A percentile compares a stretch with the other conserved stretches of the same genome.
phyloP scores from a whole-genome alignment of 1,140 invertebrate species.

The Teleopsis dalmanni region DNA sequence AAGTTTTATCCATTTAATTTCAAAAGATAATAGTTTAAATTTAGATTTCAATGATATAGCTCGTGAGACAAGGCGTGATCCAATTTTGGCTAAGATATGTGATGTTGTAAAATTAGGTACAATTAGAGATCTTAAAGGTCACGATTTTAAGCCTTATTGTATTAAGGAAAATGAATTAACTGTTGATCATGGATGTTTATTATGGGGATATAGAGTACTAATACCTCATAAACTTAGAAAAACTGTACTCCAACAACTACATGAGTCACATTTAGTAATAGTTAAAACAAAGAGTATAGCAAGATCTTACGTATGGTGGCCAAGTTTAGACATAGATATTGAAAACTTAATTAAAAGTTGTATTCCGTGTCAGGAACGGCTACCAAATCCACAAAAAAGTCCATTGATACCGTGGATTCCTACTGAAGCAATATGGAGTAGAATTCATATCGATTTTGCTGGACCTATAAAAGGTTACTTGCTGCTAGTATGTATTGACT shows the following conservation, averaged over 20 bases:
- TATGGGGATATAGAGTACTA: too few species aligned
- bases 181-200: too few species aligned
- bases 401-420: slow-evolving; percentile 1
- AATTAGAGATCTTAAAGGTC: too few species aligned
- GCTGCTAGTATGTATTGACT: too few species aligned
- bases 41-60: not conserved
- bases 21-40: not conserved
- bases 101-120: too few species aligned
- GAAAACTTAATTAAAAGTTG: not conserved
- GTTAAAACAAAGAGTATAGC: not conserved
- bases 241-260: not conserved
- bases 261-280: not conserved
- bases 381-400: too few species aligned
- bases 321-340: not conserved
- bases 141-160: too few species aligned
- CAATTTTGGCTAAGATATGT: slow-evolving; percentile 1
- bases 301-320: not conserved
- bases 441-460: not conserved
- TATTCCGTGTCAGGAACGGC: too few species aligned
- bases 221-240: not conserved
- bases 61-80: slow-evolving; percentile 9
- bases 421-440: not conserved
- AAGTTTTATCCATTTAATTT: too few species aligned
- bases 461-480: not conserved
- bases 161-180: too few species aligned